Percentiles rank a stretch among this genome's conserved stretches.
Evolutionary conservation across 2,888 invertebrate genomes (phyloP).

Genomic region (Mechanitis messenoides): DNA sequence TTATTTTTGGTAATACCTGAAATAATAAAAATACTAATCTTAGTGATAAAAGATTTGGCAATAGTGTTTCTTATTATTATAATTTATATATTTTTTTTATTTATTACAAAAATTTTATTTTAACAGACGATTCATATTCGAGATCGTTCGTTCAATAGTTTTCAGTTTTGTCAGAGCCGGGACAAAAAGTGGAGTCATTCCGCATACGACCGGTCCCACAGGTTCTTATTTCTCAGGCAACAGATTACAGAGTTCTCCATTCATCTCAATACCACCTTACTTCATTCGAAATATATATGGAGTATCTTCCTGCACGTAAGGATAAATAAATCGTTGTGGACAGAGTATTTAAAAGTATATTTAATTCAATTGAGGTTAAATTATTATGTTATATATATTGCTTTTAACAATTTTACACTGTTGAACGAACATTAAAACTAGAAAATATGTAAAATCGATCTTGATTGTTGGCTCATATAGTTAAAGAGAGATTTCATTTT

Average conservation of each 20-base stretch:
- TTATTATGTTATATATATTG: too few relatives aligned
- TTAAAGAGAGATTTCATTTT: too few relatives aligned
- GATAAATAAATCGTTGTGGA: neutral
- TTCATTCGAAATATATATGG: slow-evolving; percentile 5
- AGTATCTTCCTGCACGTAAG: neutral
- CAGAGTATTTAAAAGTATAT: too few relatives aligned
- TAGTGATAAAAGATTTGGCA: too few relatives aligned
- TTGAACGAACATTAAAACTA: too few relatives aligned
- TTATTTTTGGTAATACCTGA: neutral
- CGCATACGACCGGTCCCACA: slow-evolving; percentile 54
- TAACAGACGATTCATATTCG: slow-evolving; percentile 39
- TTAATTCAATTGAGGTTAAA: too few relatives aligned
- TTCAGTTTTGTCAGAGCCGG: slow-evolving; percentile 35
- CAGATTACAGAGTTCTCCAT: slow-evolving; percentile 42
- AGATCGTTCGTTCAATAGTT: slow-evolving; percentile 25
- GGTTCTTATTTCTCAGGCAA: slow-evolving; percentile 43
- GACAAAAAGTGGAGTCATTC: slow-evolving; percentile 49
- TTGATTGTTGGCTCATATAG: too few relatives aligned
- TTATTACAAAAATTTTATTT: slow-evolving; percentile 1
- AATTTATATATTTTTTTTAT: too few relatives aligned
- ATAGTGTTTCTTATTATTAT: too few relatives aligned
- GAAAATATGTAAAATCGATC: too few relatives aligned
- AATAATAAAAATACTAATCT: neutral
- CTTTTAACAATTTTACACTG: too few relatives aligned
- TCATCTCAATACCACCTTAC: slow-evolving; percentile 32